These are phyloP conservation scores for Ceratosolen fusciceps DNA, from an alignment of 1,140 invertebrate species.

Conservation along the genomic window DNA sequence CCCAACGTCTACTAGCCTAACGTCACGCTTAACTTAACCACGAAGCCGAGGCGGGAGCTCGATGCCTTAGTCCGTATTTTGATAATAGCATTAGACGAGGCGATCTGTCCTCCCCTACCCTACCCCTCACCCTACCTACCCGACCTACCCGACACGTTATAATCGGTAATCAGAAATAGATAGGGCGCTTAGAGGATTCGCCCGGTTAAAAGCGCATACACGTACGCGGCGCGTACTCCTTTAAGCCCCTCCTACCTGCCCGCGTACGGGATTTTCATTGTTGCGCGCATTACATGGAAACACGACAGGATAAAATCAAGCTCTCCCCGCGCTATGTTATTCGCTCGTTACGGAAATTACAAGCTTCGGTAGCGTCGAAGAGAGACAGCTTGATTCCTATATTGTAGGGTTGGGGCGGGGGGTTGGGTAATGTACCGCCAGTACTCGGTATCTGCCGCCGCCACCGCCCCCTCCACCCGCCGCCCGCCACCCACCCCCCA, in stretches of 20 bases:
- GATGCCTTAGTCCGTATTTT: slow-evolving; percentile 16
- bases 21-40: no score
- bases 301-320: neutral
- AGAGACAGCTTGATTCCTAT: no score
- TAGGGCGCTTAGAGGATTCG: no score
- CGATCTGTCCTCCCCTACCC: neutral
- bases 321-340: neutral
- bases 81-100: slow-evolving; percentile 36
- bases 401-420: no score
- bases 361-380: neutral
- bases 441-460: no score
- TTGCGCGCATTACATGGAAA: slow-evolving; percentile 30
- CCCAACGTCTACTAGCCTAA: no score
- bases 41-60: neutral
- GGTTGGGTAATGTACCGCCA: no score
- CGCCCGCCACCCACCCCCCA: no score
- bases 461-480: no score
- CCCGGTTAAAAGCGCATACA: no score
- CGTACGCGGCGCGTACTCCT: no score
- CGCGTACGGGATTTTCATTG: slow-evolving; percentile 6
- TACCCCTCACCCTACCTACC: neutral
- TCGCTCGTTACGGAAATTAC: neutral
- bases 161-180: slow-evolving; percentile 39
- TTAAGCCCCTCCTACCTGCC: no score
- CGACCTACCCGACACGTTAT: neutral